These are phyloP conservation scores for Agrotis segetum DNA, from an alignment of 2,888 invertebrate genomes.

Conservation along the genomic window DNA sequence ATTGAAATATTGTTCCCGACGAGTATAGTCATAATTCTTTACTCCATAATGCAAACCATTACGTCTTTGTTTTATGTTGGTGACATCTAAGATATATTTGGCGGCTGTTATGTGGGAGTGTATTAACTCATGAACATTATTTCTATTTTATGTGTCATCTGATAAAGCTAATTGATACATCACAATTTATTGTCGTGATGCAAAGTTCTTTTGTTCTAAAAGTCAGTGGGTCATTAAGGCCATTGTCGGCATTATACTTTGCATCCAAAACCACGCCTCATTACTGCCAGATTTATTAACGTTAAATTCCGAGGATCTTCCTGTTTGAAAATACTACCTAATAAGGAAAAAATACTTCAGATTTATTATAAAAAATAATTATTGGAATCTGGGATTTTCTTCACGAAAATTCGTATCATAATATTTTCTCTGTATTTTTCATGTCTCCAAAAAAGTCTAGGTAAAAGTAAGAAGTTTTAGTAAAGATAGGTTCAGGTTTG, in stretches of 20 bases:
- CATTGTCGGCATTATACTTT: slow-evolving; percentile 72
- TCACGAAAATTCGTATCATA: slow-evolving; percentile 58
- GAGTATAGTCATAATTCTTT: slow-evolving; percentile 25
- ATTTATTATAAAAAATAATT: slow-evolving; percentile 74
- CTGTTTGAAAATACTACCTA: slow-evolving; percentile 69
- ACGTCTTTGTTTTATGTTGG: slow-evolving; percentile 30
- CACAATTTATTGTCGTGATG: slow-evolving; percentile 55
- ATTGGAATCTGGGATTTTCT: slow-evolving; percentile 71
- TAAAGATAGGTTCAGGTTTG: slow-evolving; percentile 66
- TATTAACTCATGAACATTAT: slow-evolving; percentile 8
- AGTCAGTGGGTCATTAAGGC: slow-evolving; percentile 70
- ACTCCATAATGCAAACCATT: slow-evolving; percentile 14
- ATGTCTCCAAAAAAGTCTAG: slow-evolving; percentile 23
- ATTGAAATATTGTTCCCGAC: slow-evolving; percentile 15
- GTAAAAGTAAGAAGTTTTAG: slow-evolving; percentile 43
- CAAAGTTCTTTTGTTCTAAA: slow-evolving; percentile 55
- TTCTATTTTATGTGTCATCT: slow-evolving; percentile 16
- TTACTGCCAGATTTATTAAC: slow-evolving; percentile 76
- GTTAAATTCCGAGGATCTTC: slow-evolving; percentile 65
- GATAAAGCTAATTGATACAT: slow-evolving; percentile 26
- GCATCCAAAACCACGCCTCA: slow-evolving; percentile 70
- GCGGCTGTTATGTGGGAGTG: background rate
- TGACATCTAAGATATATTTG: slow-evolving; percentile 20
- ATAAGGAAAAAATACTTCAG: slow-evolving; percentile 77
- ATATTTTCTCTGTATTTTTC: slow-evolving; percentile 57